Base-by-base conservation (phyloP, 2,888 invertebrate species). In the Idaea aversata region DNA sequence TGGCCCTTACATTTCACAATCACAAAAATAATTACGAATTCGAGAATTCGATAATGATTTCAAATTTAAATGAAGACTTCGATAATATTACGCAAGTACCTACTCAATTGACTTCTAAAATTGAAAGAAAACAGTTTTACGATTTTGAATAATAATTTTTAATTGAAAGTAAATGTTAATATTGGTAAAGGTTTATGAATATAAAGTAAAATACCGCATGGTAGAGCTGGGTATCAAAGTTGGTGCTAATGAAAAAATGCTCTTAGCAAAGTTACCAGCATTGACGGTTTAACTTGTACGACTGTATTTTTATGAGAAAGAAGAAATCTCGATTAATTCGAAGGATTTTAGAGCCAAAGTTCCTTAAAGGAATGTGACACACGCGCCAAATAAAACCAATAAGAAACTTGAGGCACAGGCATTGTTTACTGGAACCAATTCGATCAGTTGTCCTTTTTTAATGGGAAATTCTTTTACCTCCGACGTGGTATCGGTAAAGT, bases 401-500 rank as follows among this genome's bases (percentile, higher is more conserved):
- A 90, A 87, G 80, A 82, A 79, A 84, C 78, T 81, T 77, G 67
- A 77, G 75, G 74, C 68, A 70, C 67, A 68, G 68, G 85, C 82
- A 90, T 84, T 89, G 88, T 88, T 88, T 87, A 84, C 88, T 75
- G 80, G 81, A 79, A 80, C 79, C 86, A 82, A 88, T 88, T 86
- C 84, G 84, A 84, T 85, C 76, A 80, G 83, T 78, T 87, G 88
- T 88, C 86, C 87, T 71, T 86, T 86, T 87, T 87, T 88, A 87
- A 87, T 88, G 77, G 82, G 80, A 85, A 87, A 89, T 90, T 89
- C 88, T 86, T 89, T 85, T 85, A 87, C 86, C 84, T 87, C 77
- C 70, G 68, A 70, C 74, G 71, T 74, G 75, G 80, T 78, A 82
- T 81, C 80, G 77, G 76, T 72, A 75, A 88, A 88, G 79, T 88